phyloP scores from a whole-genome alignment of 1,140 invertebrate genomes.

The Scaptomyza graminum region DNA sequence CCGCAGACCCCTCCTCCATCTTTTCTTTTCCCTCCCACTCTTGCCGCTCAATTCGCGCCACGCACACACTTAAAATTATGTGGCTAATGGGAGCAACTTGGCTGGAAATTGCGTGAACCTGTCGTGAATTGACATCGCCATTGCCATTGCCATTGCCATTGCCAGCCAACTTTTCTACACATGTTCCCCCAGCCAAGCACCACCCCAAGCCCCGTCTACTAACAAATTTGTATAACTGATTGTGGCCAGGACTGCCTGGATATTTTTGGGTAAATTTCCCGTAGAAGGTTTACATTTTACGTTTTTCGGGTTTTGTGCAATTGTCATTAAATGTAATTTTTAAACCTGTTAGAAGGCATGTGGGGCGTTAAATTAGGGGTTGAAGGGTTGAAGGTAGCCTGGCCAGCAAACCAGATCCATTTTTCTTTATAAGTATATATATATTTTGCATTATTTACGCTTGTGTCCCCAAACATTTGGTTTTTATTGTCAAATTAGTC shows the following conservation, averaged over 20 bases:
- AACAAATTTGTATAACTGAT: slow-evolving; percentile 49
- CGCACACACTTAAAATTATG: slow-evolving; percentile 81
- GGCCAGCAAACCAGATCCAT: not conserved
- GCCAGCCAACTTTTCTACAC: slow-evolving; percentile 44
- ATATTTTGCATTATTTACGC: slow-evolving; percentile 22
- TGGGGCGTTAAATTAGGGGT: slow-evolving; percentile 56
- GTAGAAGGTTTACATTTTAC: not conserved
- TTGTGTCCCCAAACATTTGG: slow-evolving; percentile 53
- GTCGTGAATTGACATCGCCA: slow-evolving; percentile 53
- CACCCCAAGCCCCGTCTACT: not conserved
- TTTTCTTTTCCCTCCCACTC: too few relatives aligned
- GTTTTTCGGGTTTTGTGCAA: slow-evolving; percentile 35
- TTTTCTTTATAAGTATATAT: slow-evolving; percentile 37
- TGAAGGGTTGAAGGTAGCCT: slow-evolving; percentile 49
- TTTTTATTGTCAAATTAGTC: slow-evolving; percentile 81
- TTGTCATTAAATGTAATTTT: slow-evolving; percentile 82
- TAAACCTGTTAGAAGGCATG: slow-evolving; percentile 77
- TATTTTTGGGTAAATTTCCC: not conserved
- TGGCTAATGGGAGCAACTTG: slow-evolving; percentile 81
- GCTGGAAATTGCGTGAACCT: slow-evolving; percentile 72
- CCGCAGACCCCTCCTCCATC: not conserved
- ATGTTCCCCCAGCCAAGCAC: slow-evolving; percentile 40
- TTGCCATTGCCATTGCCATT: slow-evolving; percentile 35
- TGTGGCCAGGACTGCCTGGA: slow-evolving; percentile 33
- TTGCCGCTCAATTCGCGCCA: slow-evolving; percentile 46